Evolutionary conservation across 2,888 invertebrate genomes (phyloP), one percentile per base, ranked within the genome.

Genomic region (Magallana nippona): DNA sequence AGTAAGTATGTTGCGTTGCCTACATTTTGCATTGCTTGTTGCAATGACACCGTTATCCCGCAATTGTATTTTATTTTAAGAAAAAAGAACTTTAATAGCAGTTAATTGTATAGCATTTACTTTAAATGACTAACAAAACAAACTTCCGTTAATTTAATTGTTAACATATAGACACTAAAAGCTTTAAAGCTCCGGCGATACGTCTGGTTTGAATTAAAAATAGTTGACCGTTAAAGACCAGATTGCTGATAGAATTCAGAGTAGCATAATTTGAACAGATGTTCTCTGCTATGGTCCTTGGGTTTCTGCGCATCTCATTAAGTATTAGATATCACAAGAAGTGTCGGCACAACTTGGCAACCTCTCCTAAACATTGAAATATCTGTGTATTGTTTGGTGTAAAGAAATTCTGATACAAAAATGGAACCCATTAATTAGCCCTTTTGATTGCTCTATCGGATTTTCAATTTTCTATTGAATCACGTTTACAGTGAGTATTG

Each of bases 291-390:
- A 19, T 27, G 15, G 63, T 13, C 11, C 63, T 63, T 27, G 22
- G 63, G 22, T 60, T 2, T 27, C 11, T 71, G 27, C 22, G 71
- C 32, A 71, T 71, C 71, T 71, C 32, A 27, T 22, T 8, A 71
- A 27, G 27, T 71, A 15, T 71, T 2, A 17, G 10, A 44, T 44
- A 44, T 44, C n/a, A 60, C 60, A n/a, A 60, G 60, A 71, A 13
- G 71, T 71, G 15, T 19, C 32, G 71, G 15, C 15, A 71, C 15
- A 71, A 44, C 71, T 27, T 71, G 71, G 32, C 71, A 71, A 71
- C 71, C 71, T 71, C 27, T 1, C 1, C 71, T 71, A 71, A 71
- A 71, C 71, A 71, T 71, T 13, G 32, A 11, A 13, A 19, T 22
- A 10, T 63, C 27, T 11, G 71, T 15, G 27, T 10, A 71, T 71